Conservation (phyloP, 2,888 invertebrate genomes). For the Xylota segnis region DNA sequence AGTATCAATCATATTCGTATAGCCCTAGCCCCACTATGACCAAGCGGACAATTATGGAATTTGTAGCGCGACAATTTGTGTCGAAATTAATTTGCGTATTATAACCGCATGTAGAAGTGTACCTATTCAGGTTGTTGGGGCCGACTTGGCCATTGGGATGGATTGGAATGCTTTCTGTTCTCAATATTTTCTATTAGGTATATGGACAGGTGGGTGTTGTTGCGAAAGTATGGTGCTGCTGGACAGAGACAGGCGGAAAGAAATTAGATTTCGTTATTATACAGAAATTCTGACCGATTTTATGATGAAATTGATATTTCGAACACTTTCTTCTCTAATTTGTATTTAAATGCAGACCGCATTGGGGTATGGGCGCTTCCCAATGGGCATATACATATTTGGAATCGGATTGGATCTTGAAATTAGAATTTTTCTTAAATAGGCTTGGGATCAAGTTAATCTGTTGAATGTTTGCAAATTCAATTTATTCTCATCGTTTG, state of each 20-base stretch:
- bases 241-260: not conserved
- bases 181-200: conserved; percentile 50
- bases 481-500: conserved; percentile 5
- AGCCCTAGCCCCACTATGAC: conserved; percentile 15
- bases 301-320: conserved; percentile 26
- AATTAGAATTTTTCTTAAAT: conserved; percentile 19
- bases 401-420: not conserved
- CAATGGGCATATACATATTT: not conserved
- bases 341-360: not conserved
- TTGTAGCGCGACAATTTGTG: conserved; percentile 63
- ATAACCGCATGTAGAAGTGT: conserved; percentile 29
- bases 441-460: conserved; percentile 26
- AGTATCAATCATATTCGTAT: conserved; percentile 61
- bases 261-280: conserved; percentile 44
- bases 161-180: conserved; percentile 67
- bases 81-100: conserved; percentile 66
- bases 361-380: not conserved
- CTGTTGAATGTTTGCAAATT: not conserved
- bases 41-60: conserved; percentile 64
- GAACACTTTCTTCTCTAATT: conserved; percentile 42
- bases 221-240: conserved; percentile 44
- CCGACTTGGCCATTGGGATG: conserved; percentile 36
- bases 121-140: conserved; percentile 44
- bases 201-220: conserved; percentile 30
- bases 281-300: conserved; percentile 42